phyloP scores from a whole-genome alignment of 2,797 vertebrate genomes.

The Pantherophis alleghaniensis region DNA sequence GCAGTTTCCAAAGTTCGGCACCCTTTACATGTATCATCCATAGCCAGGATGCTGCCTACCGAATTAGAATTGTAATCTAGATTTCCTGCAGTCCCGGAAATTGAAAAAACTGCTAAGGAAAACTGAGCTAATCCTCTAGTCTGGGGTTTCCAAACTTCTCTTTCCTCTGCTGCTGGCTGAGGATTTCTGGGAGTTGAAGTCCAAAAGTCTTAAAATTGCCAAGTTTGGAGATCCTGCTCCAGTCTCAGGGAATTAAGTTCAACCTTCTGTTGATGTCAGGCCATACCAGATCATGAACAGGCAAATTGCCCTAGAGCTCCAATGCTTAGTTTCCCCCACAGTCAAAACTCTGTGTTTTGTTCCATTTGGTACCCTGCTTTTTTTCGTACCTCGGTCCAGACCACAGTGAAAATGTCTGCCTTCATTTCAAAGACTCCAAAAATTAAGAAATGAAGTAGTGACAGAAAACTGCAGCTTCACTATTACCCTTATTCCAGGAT shows the following conservation, averaged over 20 bases:
- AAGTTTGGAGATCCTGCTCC: too few relatives aligned
- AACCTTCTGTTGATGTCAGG: too few relatives aligned
- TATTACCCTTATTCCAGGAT: too few relatives aligned
- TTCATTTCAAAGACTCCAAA: background rate
- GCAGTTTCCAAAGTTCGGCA: background rate
- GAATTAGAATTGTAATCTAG: background rate
- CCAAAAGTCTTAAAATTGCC: too few relatives aligned
- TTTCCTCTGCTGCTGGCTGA: too few relatives aligned
- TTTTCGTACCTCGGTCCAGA: background rate
- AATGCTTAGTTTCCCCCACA: background rate
- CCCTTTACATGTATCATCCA: background rate
- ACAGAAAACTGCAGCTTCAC: too few relatives aligned
- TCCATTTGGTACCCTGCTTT: background rate
- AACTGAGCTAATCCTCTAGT: background rate
- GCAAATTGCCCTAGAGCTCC: background rate
- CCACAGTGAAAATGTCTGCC: background rate
- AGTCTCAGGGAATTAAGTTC: background rate
- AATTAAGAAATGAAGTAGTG: background rate
- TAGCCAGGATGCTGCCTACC: background rate
- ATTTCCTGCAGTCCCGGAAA: background rate
- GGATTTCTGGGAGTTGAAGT: too few relatives aligned
- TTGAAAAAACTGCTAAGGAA: background rate
- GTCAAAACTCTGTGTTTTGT: background rate
- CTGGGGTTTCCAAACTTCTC: background rate
- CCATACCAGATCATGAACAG: background rate